phyloP scores from a whole-genome alignment of 2,113 vertebrate species.

The Oophaga pumilio region DNA sequence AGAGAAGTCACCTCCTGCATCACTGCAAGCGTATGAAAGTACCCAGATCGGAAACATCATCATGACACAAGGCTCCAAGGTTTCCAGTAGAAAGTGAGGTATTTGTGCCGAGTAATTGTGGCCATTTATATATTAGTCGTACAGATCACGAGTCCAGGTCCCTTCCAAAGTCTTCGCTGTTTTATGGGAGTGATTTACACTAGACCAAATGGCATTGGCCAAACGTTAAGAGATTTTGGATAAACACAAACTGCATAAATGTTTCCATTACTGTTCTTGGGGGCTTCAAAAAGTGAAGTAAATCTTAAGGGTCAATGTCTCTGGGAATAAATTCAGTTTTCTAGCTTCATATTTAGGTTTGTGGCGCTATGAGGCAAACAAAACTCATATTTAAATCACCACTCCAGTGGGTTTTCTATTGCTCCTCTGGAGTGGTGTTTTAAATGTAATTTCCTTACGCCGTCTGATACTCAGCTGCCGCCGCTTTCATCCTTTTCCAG shows the following conservation, averaged over 20 bases:
- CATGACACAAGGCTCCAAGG: constrained; percentile 22
- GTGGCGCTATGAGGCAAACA: not conserved
- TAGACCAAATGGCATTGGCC: no score
- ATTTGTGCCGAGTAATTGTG: constrained; percentile 42
- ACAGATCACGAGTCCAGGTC: not conserved
- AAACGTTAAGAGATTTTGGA: not conserved
- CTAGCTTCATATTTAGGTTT: not conserved
- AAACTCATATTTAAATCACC: not conserved
- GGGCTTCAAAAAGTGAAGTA: not conserved
- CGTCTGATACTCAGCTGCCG: no score
- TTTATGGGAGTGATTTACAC: not conserved
- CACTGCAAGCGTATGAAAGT: not conserved
- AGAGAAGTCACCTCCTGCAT: not conserved
- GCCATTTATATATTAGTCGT: no score
- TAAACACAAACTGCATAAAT: not conserved
- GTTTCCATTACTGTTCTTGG: not conserved
- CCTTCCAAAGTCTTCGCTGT: not conserved
- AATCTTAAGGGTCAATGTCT: not conserved
- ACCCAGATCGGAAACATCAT: constrained; percentile 20
- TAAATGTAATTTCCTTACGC: no score
- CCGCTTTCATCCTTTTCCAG: no score
- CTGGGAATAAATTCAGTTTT: not conserved
- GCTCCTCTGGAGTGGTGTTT: no score
- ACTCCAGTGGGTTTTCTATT: no score
- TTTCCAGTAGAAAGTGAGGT: constrained; percentile 37